Base-by-base conservation (phyloP, 2,113 vertebrate species). In the Anser cygnoides region DNA sequence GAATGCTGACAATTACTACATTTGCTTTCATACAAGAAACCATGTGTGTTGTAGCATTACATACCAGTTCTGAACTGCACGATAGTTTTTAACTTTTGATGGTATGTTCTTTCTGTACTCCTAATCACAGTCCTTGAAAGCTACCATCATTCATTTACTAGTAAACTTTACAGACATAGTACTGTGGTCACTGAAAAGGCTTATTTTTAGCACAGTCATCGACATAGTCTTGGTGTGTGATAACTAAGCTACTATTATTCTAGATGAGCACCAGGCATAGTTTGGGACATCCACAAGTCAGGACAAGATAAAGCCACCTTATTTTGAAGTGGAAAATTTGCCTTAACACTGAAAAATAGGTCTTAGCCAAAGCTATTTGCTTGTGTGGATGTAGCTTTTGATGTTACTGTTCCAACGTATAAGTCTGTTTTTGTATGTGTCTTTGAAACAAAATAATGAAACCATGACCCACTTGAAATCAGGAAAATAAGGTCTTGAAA, bases 161-260 rank as follows among this genome's bases (percentile, higher is more conserved):
- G 18, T 17, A 61, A 54, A 19, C 6, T 37, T 8, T 29, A 49
- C 0, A 14, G 22, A 2, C 16, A 13, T 67, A 37, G 21, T 58
- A 25, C 39, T 37, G 10, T 65, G 13, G 39, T 37, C 52, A 66
- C 13, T n/a, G 26, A 5, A 7, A 46, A 14, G 9, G 16, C 29
- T 88, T 52, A 29, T 44, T 84, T 84, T 58, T 57, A 62, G 7
- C 46, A 25, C 4, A 50, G 28, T 55, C 39, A 17, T 11, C 50
- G 25, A 66, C 2, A 2, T 29, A 20, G 8, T 46, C 21, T n/a
- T 37, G 18, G 19, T 1, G 1, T 28, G 23, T 67, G 22, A 14
- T 41, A 68, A 37, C 29, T 90, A 9, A 68, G 37, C 25, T 90
- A 9, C 46, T 13, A 6, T 62, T 37, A 58, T 67, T 61, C 57